Conservation (phyloP, 2,113 vertebrate species). For the Neogale vison region DNA sequence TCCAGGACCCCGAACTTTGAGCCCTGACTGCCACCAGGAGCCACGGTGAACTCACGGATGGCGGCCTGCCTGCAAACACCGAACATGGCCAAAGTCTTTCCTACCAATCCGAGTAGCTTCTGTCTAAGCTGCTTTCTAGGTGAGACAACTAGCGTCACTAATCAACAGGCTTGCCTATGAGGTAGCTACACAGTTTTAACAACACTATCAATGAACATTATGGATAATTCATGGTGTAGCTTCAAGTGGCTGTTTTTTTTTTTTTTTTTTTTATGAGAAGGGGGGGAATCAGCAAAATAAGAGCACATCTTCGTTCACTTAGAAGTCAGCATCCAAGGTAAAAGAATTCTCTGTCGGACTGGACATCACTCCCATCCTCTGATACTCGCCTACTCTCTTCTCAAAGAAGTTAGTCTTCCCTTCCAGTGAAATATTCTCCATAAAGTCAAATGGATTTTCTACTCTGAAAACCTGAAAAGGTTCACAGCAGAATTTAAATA, state of each 20-base stretch:
- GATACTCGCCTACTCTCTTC: constrained; percentile 98
- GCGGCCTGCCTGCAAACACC: neutral
- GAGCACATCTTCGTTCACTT: constrained; percentile 54
- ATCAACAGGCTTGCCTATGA: constrained; percentile 48
- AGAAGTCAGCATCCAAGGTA: constrained; percentile 96
- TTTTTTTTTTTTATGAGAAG: neutral
- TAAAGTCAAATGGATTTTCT: constrained; percentile 98
- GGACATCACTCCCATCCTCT: constrained; percentile 98
- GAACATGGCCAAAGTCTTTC: neutral
- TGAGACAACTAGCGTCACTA: neutral
- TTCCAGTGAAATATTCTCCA: constrained; percentile 99
- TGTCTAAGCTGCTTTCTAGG: neutral
- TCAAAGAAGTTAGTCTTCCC: constrained; percentile 99
- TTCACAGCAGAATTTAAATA: neutral
- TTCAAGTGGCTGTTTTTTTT: constrained; percentile 13
- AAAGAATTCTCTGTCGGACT: constrained; percentile 92
- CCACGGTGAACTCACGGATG: neutral
- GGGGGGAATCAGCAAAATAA: neutral
- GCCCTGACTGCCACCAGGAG: neutral
- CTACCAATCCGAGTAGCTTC: neutral
- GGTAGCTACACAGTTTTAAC: constrained; percentile 66
- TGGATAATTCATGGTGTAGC: constrained; percentile 42
- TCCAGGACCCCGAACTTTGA: neutral
- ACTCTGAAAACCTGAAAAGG: constrained; percentile 89
- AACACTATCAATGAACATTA: constrained; percentile 13